Evolutionary conservation across 2,797 vertebrate genomes (phyloP), one percentile per base, ranked within the genome.

Genomic region (Odontamblyopus lacepedii): DNA sequence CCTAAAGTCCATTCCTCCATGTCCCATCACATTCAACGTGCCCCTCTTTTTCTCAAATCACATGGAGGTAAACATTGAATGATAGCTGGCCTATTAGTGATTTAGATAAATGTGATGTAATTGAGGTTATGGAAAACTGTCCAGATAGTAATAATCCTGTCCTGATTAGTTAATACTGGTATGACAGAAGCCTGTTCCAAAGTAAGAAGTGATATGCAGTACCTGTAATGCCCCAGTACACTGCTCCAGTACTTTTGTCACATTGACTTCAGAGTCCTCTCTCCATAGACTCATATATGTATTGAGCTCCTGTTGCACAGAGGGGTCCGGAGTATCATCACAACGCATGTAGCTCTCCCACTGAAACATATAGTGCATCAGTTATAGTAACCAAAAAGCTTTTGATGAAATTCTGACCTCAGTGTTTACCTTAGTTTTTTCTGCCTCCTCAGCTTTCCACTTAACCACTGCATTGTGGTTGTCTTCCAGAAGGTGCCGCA

Each of bases 341-440:
- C 95, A 97, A 0, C 75, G 53, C 80, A 95, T 90, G 82, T 96
- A 99, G 59, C 90, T 94, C 19, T 96, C 90, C 97, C 97, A 99
- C 98, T 99, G 84, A 60, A 79, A 65, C 64, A 73, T 70, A 79
- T 15, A 65, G 72, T 19, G 67, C 0, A 32, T 61, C 41, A 23
- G 15, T 57, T 53, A 51, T 3, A 19, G 5, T 32, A 32, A 32
- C 57, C 44, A 26, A 23, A n/a, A 41, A 12, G 1, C 23, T 23
- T 48, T 26, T 23, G 19, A 44, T 16, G 2, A 26, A 44, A 44
- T 6, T 56, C 26, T 70, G 18, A 48, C 68, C 26, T 61, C 29
- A 32, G 73, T 7, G 50, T 67, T 61, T 73, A 97, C 97, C 92
- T 94, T 93, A 13, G 90, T 84, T 62, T 85, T 80, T 18, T 90